These are phyloP conservation scores for Penelope pileata DNA, from an alignment of 2,113 vertebrate genomes.

Conservation along the genomic window DNA sequence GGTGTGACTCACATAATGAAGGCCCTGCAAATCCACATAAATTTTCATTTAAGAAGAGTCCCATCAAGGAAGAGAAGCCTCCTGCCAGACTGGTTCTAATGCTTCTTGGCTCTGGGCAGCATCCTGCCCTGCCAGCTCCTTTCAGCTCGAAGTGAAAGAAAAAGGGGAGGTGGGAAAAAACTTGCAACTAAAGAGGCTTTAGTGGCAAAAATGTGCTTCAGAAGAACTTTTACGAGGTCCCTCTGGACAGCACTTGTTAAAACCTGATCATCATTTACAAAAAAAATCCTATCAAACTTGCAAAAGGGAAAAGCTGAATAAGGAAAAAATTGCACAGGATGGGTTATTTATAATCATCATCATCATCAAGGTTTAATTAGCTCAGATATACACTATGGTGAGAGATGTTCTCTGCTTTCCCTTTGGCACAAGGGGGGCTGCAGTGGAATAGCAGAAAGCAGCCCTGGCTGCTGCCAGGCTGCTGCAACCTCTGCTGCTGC, in stretches of 20 bases:
- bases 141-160: background rate
- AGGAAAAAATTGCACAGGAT: background rate
- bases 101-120: background rate
- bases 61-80: conserved; percentile 16
- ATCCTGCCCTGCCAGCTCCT: background rate
- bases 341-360: background rate
- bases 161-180: background rate
- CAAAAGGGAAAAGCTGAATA: conserved; percentile 1
- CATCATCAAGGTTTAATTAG: background rate
- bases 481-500: rapidly evolving
- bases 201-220: conserved; percentile 4
- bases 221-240: background rate
- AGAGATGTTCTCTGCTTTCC: background rate
- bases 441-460: background rate
- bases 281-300: background rate
- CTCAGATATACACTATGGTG: background rate
- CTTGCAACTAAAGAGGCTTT: background rate
- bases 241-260: conserved; percentile 3
- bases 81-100: conserved; percentile 15
- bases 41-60: conserved; percentile 38
- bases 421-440: background rate
- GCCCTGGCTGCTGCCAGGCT: no score
- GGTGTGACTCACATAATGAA: conserved; percentile 43
- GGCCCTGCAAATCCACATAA: conserved; percentile 20
- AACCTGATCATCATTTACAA: background rate